Base-by-base conservation (phyloP, 2,113 vertebrate species). In the Gobius niger region DNA sequence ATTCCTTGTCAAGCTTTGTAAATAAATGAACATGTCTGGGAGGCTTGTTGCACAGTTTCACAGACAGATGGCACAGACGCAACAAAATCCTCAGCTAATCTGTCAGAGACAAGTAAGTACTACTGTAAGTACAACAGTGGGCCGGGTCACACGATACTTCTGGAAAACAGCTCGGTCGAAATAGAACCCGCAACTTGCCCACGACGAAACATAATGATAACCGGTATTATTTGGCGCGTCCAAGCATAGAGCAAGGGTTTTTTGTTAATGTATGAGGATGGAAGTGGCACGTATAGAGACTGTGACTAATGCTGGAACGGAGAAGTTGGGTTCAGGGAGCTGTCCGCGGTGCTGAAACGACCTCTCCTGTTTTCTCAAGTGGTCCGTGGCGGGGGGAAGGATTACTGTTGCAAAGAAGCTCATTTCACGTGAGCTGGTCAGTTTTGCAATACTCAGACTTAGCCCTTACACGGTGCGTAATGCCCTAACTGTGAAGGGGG, bases 81-180 rank as follows among this genome's bases (percentile, higher is more conserved):
- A 81, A 75, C 72, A 64, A 81, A 88, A 86, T 87, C 87, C 84
- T 81, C 73, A 73, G 82, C 73, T 88, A 85, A 90, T 77, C 82
- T 76, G 72, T 64, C 71, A 65, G 75, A 76, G 78, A 76, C 80
- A 57, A 57, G 54, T 53, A 80, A 75, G 72, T 46, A 72, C 72
- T 57, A 75, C 82, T 74, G 74, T 74, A 73, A 78, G 67, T 47
- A 80, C 66, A 72, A 62, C 46, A 52, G 67, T 42, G 67, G 49
- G 64, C 44, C 53, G 69, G 56, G 18, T 66, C 52, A 63, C 42
- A 49, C 53, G 14, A 41, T 9, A 34, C 47, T 49, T 24, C 41
- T 11, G 14, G 50, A 56, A 14, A 42, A 60, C n/a, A 72, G 47
- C 59, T 47, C 16, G 11, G 41, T 7, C 18, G 5, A 75, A 44